phyloP scores from a whole-genome alignment of 1,140 invertebrate species.

The Camponotus vicinus region DNA sequence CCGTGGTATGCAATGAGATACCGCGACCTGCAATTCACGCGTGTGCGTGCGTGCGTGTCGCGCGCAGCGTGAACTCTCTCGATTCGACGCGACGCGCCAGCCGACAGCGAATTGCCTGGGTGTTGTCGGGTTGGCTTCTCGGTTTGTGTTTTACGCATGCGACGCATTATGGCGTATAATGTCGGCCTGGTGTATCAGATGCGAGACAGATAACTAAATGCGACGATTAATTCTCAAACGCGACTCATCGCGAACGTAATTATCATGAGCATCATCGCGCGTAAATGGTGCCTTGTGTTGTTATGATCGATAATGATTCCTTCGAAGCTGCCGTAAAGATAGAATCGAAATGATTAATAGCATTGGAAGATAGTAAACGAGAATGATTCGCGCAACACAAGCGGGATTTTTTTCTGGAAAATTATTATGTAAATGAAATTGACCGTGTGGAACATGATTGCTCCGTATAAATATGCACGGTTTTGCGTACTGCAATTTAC shows the following conservation, averaged over 20 bases:
- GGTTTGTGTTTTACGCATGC: slow-evolving; percentile 36
- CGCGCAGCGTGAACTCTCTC: slow-evolving; percentile 45
- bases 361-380: neutral
- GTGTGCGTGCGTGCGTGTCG: slow-evolving; percentile 1
- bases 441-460: neutral
- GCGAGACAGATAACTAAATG: slow-evolving; percentile 30
- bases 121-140: neutral
- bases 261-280: neutral
- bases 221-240: slow-evolving; percentile 38
- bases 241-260: slow-evolving; percentile 21
- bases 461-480: neutral
- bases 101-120: no score
- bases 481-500: neutral
- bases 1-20: slow-evolving; percentile 38
- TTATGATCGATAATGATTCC: slow-evolving; percentile 3
- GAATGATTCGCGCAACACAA: neutral
- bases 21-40: slow-evolving; percentile 49
- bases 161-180: slow-evolving; percentile 18
- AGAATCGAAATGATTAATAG: neutral
- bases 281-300: neutral
- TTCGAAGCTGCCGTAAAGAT: neutral
- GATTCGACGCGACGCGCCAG: slow-evolving; percentile 39
- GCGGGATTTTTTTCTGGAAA: neutral
- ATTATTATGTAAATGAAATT: slow-evolving; percentile 18
- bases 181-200: slow-evolving; percentile 13